Evolutionary conservation across 2,888 invertebrate genomes (phyloP), one percentile per base, ranked within the genome.

Genomic region (Caenorhabditis plicata): DNA sequence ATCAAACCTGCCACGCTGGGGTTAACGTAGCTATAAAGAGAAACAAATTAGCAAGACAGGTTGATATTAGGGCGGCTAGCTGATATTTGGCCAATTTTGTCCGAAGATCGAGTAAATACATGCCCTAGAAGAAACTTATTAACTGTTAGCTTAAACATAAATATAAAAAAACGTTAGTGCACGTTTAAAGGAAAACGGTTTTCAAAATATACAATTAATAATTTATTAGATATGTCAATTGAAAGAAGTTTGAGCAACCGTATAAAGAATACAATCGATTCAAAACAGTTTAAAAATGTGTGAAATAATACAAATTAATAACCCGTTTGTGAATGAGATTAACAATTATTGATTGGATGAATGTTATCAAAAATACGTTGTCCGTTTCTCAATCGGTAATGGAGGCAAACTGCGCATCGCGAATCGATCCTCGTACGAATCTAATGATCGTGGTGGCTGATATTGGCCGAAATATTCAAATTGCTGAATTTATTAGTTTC

Each of bases 1-100:
- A 22, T n/a, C 20, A 23, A 27, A 75, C 77, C 69, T 79, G 79
- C 79, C 79, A 79, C 7, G 75, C 68, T n/a, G 79, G 79, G 15
- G 79, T 79, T 2, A 75, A 22, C 4, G 71, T 70, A 5, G 70
- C 76, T 29, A 79, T 29, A 51, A 79, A 76, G 7, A 69, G 54
- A 20, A 78, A 56, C 33, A 67, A 52, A 20, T 71, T 66, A 19
- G 75, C 65, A n/a, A 71, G 31, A 11, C 58, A 52, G 13, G 68
- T 51, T 9, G 67, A 42, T 11, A 66, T 45, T 17, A 69, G 51
- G 3, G 71, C 65, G 1, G 62, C 64, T 7, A 71, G 42, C 40
- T 77, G 76, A 39, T 67, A 68, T 43, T 71, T 67, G 11, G 67
- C 56, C n/a, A 75, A 43, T 29, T 62, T 61, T 20, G 68, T 68